Evolutionary conservation across 2,797 vertebrate species (phyloP), one percentile per base, ranked within the genome.

Genomic region (Alosa sapidissima): DNA sequence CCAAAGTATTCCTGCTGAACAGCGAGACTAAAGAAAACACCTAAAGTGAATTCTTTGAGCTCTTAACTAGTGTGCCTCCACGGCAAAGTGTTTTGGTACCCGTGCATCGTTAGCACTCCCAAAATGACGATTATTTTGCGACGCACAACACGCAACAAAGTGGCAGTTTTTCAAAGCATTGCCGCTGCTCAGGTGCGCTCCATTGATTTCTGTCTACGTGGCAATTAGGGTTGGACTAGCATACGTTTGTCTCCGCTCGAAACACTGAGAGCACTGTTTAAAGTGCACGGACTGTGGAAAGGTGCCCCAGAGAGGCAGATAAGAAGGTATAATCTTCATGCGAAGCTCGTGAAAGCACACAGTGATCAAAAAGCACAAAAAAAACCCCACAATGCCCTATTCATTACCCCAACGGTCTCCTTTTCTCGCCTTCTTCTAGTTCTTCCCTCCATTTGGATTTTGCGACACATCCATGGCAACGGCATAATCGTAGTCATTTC

Each of bases 401-500:
- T 85, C 62, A 85, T 82, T 75, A 58, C 65, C 62, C 49, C 13
- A 45, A 28, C 5, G 36, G n/a, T 3, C 81, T 5, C 10, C 21
- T 60, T 2, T 24, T 8, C 58, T 62, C 55, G 21, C n/a, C 7
- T 21, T 47, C 28, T 78, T 19, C 3, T 75, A 6, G 11, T 78
- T 47, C 72, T 47, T 78, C 36, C 21, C 33, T 72, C 65, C 14
- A 47, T 9, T 83, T 87, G 81, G 81, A 85, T 83, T 72, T 51
- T 28, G 19, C 1, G 36, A 81, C 49, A 83, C 85, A 81, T 72
- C 87, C 84, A 87, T 87, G 81, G 82, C 84, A 87, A 87, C 84
- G 81, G 48, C 14, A 3, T 65, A 47, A 45, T 45, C 72, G 14
- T 7, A 45, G 72, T 78, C 4, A 21, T 78, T 78, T 78, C 13